Percentiles rank a stretch among this genome's conserved stretches.
phyloP scores from a whole-genome alignment of 2,888 invertebrate species.

The Psococerastis gibbosa region DNA sequence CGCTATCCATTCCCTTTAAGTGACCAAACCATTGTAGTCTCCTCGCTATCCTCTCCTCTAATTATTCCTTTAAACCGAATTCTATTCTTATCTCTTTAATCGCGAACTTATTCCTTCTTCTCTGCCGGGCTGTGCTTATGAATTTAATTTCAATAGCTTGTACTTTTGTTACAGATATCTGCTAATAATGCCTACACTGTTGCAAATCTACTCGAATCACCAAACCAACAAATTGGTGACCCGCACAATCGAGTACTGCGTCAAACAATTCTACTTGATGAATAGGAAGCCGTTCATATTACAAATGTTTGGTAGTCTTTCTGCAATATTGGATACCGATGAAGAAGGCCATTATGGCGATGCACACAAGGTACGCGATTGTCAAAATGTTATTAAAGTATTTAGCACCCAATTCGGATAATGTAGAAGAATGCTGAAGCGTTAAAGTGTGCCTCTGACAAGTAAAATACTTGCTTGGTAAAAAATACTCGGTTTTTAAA shows the following conservation, averaged over 20 bases:
- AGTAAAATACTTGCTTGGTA: no score
- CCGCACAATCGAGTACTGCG: conserved; percentile 91
- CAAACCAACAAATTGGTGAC: conserved; percentile 92
- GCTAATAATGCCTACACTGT: conserved; percentile 90
- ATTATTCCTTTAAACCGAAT: no score
- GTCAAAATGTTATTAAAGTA: background rate
- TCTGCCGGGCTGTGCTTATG: background rate
- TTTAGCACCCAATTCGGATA: background rate
- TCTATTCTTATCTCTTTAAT: no score
- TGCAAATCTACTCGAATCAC: conserved; percentile 93
- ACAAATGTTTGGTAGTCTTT: conserved; percentile 98
- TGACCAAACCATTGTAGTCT: no score
- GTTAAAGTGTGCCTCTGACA: no score
- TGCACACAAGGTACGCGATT: conserved; percentile 72
- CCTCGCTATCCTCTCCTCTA: no score
- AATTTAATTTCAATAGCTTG: conserved; percentile 1
- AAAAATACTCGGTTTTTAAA: no score
- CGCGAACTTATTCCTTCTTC: conserved; percentile 9
- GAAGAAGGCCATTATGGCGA: conserved; percentile 74
- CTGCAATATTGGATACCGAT: conserved; percentile 85
- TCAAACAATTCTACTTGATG: conserved; percentile 94
- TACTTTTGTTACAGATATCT: conserved; percentile 46
- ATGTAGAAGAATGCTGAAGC: conserved; percentile 4
- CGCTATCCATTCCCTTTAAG: no score
- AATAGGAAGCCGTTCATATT: conserved; percentile 96